These are phyloP conservation scores for Meles meles DNA, from an alignment of 2,113 vertebrate species.

Conservation along the genomic window DNA sequence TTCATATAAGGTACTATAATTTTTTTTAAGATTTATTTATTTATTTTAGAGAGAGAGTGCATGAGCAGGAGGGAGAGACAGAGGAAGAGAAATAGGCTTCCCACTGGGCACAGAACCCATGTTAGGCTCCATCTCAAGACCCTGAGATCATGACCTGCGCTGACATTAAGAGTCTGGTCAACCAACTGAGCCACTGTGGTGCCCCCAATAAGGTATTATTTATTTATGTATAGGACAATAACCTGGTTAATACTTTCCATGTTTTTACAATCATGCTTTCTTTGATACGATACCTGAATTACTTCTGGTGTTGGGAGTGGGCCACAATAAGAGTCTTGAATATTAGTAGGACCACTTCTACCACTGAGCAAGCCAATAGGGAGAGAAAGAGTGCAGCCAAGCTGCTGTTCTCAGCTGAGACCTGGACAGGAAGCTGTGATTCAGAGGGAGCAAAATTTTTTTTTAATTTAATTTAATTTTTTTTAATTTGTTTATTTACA, in stretches of 20 bases:
- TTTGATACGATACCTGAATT: not conserved
- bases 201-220: not conserved
- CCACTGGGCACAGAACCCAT: not conserved
- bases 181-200: not conserved
- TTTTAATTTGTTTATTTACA: too few relatives aligned
- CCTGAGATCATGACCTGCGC: not conserved
- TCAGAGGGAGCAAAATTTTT: not conserved
- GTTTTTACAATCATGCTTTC: not conserved
- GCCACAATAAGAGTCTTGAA: not conserved
- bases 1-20: not conserved
- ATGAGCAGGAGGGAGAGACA: not conserved
- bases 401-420: not conserved
- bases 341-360: not conserved
- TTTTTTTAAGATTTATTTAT: not conserved
- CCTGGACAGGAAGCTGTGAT: not conserved
- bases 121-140: not conserved
- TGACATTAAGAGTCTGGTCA: not conserved
- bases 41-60: not conserved
- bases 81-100: not conserved
- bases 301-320: not conserved
- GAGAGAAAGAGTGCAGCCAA: not conserved
- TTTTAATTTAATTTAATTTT: too few relatives aligned
- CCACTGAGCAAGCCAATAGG: not conserved
- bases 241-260: not conserved
- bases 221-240: not conserved